Base-by-base conservation (phyloP, 2,113 vertebrate genomes). In the Cyanoliseus patagonus region DNA sequence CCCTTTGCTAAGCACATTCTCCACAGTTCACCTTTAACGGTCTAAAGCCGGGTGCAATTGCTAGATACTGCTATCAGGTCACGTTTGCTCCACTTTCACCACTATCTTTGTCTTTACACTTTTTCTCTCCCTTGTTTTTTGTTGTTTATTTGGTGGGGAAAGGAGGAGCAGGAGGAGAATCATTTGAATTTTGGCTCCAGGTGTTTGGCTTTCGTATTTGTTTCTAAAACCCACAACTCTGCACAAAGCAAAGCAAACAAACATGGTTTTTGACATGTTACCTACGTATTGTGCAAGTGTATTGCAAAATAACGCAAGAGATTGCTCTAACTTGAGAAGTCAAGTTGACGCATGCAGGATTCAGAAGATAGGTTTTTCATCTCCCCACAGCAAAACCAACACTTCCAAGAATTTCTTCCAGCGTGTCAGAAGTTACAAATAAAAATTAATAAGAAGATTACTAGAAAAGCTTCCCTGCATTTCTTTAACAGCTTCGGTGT, bases 291-390 rank as follows among this genome's bases (percentile, higher is more conserved):
- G 93, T 70, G 75, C 67, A 95, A 94, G 37, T 0, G 13, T 42
- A 88, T 79, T 93, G 85, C 95, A 91, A 94, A 94, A 94, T 70
- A 79, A 82, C 13, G 41, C 49, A 62, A 33, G 82, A 90, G 72
- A 87, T 20, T 90, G 72, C 78, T 83, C 46, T 46, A 39, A 90
- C 25, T 83, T 67, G 53, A 93, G 16, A 9, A 77, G 81, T 82
- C 86, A 95, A 94, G 87, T 94, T 63, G 84, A 78, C 31, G 79
- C 72, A 91, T 6, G 75, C 0, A 5, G 46, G 47, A 90, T 88
- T 88, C 74, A 63, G 14, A 57, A 95, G 83, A 57, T 3, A 75
- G 25, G 23, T 17, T 75, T 86, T 96, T 79, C 83, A 87, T 80
- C 62, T 83, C 77, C 27, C 73, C 25, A 49, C 5, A 62, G 59